Evolutionary conservation across 1,140 invertebrate genomes (phyloP).

Genomic region (Caenorhabditis remanei): DNA sequence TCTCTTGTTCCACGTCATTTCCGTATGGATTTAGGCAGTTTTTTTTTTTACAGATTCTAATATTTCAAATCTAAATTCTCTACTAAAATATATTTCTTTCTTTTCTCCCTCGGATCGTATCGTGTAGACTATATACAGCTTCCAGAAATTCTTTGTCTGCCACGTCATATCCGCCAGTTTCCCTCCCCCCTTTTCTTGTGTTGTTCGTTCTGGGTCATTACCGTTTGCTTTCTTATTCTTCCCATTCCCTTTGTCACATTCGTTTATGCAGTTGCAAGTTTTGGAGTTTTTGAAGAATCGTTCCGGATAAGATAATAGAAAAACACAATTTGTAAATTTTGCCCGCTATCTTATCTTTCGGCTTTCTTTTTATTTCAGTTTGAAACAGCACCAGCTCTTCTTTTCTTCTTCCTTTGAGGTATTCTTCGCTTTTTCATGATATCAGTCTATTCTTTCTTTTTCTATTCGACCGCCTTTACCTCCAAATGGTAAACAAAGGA

Average conservation of each 20-base stretch:
- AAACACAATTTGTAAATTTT: too few species aligned
- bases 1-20: background rate
- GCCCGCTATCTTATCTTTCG: too few species aligned
- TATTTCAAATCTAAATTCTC: too few species aligned
- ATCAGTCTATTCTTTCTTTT: background rate
- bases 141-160: background rate
- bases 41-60: background rate
- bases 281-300: background rate
- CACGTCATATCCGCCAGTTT: background rate
- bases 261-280: background rate
- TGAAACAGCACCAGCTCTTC: too few species aligned
- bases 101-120: too few species aligned
- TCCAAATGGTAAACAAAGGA: conserved; percentile 52
- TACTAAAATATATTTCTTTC: too few species aligned
- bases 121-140: background rate
- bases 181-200: background rate
- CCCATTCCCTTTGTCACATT: background rate
- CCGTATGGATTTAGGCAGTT: background rate
- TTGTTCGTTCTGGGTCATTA: conserved; percentile 21
- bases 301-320: too few species aligned
- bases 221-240: background rate
- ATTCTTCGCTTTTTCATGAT: background rate
- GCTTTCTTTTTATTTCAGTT: too few species aligned
- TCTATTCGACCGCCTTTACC: conserved; percentile 32
- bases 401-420: background rate